Percentiles rank a stretch among this genome's conserved stretches.
phyloP scores from a whole-genome alignment of 2,888 invertebrate genomes.

The Oeneis ivallda region DNA sequence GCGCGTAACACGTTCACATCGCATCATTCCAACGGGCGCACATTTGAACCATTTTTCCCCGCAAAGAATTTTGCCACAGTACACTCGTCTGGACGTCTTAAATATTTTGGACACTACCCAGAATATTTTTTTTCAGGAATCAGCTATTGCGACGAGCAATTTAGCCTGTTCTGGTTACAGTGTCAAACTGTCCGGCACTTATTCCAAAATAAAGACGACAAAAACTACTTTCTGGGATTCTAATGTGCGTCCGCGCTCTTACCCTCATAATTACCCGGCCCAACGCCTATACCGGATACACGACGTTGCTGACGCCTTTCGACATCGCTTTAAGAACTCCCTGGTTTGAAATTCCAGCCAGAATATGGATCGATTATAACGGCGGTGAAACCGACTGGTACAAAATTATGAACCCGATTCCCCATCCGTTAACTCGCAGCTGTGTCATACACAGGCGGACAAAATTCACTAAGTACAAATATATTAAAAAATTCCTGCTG shows the following conservation, averaged over 20 bases:
- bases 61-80: neutral
- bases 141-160: neutral
- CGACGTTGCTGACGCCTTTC: neutral
- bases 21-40: slow-evolving; percentile 45
- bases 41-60: neutral
- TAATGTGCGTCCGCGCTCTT: slow-evolving; percentile 11
- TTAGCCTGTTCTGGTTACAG: neutral
- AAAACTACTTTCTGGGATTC: neutral
- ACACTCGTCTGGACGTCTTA: too few species aligned
- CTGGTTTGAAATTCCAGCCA: neutral
- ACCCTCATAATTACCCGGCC: neutral
- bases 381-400: neutral
- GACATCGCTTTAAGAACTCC: neutral
- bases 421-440: neutral
- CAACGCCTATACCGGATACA: neutral
- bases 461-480: neutral
- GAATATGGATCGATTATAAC: neutral
- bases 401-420: neutral
- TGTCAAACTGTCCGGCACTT: neutral
- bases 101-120: neutral
- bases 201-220: neutral
- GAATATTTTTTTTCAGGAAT: too few species aligned
- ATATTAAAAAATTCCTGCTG: neutral
- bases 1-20: slow-evolving; percentile 80
- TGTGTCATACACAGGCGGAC: neutral